A percentile compares a stretch with the other conserved stretches of the same genome.
These are phyloP conservation scores for Polyodon spathula DNA, from an alignment of 2,113 vertebrate genomes.

Conservation along the genomic window DNA sequence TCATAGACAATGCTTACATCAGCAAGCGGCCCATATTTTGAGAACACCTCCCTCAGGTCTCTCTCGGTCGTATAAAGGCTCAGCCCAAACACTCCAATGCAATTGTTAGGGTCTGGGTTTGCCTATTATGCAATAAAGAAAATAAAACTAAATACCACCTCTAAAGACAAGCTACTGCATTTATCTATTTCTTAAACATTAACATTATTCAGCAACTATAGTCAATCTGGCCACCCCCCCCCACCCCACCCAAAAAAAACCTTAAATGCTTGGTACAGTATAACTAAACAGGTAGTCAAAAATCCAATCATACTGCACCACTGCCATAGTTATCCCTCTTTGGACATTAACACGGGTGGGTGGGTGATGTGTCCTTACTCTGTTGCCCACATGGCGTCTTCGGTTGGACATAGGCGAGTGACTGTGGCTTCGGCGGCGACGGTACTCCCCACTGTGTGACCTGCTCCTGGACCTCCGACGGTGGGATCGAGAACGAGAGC, in stretches of 20 bases:
- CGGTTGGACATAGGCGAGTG: conserved; percentile 94
- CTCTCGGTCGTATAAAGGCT: conserved; percentile 91
- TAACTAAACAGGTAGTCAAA: not conserved
- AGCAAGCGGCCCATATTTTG: conserved; percentile 84
- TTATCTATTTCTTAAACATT: too few species aligned
- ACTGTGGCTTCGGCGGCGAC: conserved; percentile 77
- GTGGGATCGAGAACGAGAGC: conserved; percentile 79
- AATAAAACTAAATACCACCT: not conserved
- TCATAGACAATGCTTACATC: conserved; percentile 89
- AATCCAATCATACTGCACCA: too few species aligned
- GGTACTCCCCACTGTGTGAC: conserved; percentile 84
- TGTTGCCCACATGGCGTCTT: conserved; percentile 83
- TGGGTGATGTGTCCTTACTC: conserved; percentile 51
- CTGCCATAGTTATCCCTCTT: too few species aligned
- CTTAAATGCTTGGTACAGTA: not conserved
- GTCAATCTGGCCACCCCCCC: too few species aligned
- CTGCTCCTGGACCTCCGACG: conserved; percentile 72
- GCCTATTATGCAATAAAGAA: conserved; percentile 48
- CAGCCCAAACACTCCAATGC: conserved; percentile 89
- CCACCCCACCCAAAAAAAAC: too few species aligned
- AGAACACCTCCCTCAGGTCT: conserved; percentile 88
- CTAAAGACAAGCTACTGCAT: too few species aligned
- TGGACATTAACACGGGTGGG: too few species aligned
- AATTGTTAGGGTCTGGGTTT: conserved; percentile 90
- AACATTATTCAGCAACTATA: too few species aligned